Evolutionary conservation across 2,888 invertebrate genomes (phyloP).

Genomic region (Acrobeloides nanus): DNA sequence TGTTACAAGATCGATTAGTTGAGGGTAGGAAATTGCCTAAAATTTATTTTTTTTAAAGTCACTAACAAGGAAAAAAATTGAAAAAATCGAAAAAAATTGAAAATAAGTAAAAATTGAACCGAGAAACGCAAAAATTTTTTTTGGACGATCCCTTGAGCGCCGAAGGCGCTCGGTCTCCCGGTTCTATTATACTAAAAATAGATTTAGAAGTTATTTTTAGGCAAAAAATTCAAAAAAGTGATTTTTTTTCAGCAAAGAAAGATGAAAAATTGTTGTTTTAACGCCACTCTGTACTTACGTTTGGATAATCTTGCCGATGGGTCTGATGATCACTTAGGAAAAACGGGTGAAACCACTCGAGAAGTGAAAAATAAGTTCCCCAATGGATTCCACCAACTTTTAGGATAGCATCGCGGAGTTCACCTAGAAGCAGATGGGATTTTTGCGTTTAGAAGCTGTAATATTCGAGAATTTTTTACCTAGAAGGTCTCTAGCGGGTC

Average conservation of each 20-base stretch:
- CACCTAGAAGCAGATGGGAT: too few species aligned
- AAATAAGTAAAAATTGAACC: too few species aligned
- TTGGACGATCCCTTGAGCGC: too few species aligned
- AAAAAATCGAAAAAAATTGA: too few species aligned
- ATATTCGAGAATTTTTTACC: slow-evolving; percentile 41
- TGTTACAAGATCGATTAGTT: slow-evolving; percentile 54
- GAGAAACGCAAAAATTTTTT: too few species aligned
- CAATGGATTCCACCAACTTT: slow-evolving; percentile 41
- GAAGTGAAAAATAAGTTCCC: slow-evolving; percentile 49
- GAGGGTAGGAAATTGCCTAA: slow-evolving; percentile 45
- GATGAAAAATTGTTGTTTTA: slow-evolving; percentile 26
- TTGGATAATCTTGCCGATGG: too few species aligned
- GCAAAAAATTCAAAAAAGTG: slow-evolving; percentile 53
- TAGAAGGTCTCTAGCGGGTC: slow-evolving; percentile 57
- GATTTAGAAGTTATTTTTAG: too few species aligned
- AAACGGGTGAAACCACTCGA: slow-evolving; percentile 51
- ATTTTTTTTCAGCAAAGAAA: slow-evolving; percentile 5
- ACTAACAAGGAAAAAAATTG: too few species aligned
- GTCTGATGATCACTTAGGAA: slow-evolving; percentile 31
- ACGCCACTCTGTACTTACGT: too few species aligned
- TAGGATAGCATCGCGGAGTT: too few species aligned
- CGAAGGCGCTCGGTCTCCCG: too few species aligned
- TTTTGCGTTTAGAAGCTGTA: neutral
- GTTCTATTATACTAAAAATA: too few species aligned
- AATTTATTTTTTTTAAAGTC: slow-evolving; percentile 3